Evolutionary conservation across 1,140 invertebrate species (phyloP).

Genomic region (Scaptodrosophila lebanonensis): DNA sequence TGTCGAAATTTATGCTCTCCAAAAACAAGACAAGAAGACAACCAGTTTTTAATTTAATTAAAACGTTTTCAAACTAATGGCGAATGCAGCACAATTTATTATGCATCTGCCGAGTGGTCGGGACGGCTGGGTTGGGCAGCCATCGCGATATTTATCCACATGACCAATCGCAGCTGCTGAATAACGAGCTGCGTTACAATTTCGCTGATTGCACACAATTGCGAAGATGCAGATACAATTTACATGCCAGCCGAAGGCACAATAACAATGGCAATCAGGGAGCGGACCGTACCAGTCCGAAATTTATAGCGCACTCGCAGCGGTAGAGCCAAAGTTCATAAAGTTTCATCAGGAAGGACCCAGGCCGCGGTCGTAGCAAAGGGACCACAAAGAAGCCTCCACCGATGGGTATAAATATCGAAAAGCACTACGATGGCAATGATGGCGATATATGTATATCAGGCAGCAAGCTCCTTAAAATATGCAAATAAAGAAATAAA

Average conservation of each 20-base stretch:
- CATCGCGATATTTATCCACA: slow-evolving; percentile 1
- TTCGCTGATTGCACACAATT: slow-evolving; percentile 70
- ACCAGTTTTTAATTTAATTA: slow-evolving; percentile 67
- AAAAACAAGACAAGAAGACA: too few relatives aligned
- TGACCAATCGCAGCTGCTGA: slow-evolving; percentile 30
- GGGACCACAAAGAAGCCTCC: slow-evolving; percentile 11
- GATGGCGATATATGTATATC: slow-evolving; percentile 64
- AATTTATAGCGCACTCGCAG: slow-evolving; percentile 65
- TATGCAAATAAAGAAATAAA: slow-evolving; percentile 77
- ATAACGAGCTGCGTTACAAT: slow-evolving; percentile 66
- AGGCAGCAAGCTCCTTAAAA: slow-evolving; percentile 72
- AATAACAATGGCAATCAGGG: slow-evolving; percentile 59
- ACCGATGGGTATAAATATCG: slow-evolving; percentile 42
- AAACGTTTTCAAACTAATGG: slow-evolving; percentile 54
- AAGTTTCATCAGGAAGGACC: slow-evolving; percentile 59
- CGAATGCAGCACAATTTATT: slow-evolving; percentile 36
- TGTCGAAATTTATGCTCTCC: too few relatives aligned
- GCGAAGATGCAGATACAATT: slow-evolving; percentile 62
- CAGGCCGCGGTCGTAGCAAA: slow-evolving; percentile 13
- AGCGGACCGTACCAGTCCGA: slow-evolving; percentile 28
- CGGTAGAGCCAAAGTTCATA: slow-evolving; percentile 66
- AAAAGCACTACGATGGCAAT: slow-evolving; percentile 40
- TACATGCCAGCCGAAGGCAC: slow-evolving; percentile 38
- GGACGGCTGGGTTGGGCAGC: neutral
- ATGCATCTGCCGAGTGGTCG: slow-evolving; percentile 17